These are phyloP conservation scores for Drosophila murphyi DNA, from an alignment of 1,140 invertebrate species.

Conservation along the genomic window DNA sequence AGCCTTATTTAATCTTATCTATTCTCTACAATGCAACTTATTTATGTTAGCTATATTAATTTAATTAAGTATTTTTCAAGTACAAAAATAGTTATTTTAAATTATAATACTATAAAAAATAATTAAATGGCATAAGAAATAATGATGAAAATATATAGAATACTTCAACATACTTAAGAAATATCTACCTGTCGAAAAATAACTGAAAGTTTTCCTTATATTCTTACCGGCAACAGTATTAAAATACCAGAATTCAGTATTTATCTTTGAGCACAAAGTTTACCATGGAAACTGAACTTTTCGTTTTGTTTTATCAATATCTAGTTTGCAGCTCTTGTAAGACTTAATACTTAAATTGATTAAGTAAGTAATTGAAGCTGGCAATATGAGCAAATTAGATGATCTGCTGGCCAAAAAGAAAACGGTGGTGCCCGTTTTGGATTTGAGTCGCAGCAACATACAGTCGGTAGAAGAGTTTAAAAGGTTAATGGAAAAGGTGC, in stretches of 20 bases:
- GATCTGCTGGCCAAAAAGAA: slow-evolving; percentile 93
- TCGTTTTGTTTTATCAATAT: slow-evolving; percentile 54
- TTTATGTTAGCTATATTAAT: too few relatives aligned
- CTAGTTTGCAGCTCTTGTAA: neutral
- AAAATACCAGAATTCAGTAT: neutral
- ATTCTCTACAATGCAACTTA: too few relatives aligned
- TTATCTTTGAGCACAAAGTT: neutral
- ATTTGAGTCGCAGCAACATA: slow-evolving; percentile 91
- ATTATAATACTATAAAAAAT: too few relatives aligned
- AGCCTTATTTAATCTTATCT: too few relatives aligned
- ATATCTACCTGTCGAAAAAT: neutral
- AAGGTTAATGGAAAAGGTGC: slow-evolving; percentile 92
- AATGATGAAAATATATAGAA: neutral
- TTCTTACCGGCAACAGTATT: neutral
- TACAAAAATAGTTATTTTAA: too few relatives aligned
- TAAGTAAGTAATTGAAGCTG: neutral
- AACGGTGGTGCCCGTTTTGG: slow-evolving; percentile 91
- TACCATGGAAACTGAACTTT: slow-evolving; percentile 18
- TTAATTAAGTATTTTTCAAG: neutral
- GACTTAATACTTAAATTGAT: too few relatives aligned
- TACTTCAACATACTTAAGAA: neutral
- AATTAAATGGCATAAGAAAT: neutral
- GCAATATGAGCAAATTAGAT: slow-evolving; percentile 89
- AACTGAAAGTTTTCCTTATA: neutral
- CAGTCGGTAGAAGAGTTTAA: slow-evolving; percentile 93